A percentile compares a stretch with the other conserved stretches of the same genome.
Evolutionary conservation across 2,797 vertebrate species (phyloP).

Genomic region (Lateolabrax maculatus): DNA sequence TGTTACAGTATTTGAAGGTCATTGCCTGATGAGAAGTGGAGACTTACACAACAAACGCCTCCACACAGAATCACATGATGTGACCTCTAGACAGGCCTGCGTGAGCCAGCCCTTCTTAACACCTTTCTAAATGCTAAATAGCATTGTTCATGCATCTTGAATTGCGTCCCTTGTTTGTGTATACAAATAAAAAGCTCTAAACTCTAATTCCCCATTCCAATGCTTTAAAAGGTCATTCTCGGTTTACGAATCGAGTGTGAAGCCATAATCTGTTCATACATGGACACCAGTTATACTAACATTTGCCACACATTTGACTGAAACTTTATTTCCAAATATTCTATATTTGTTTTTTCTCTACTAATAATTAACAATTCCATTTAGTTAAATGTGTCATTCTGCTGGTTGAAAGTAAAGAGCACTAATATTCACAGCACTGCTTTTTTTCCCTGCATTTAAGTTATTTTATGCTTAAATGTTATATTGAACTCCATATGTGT

Average conservation of each 20-base stretch:
- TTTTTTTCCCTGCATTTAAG: slow-evolving; percentile 2
- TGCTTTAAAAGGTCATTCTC: slow-evolving; percentile 75
- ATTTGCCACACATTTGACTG: slow-evolving; percentile 25
- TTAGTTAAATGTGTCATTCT: not conserved
- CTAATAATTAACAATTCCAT: not conserved
- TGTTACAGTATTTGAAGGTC: slow-evolving; percentile 73
- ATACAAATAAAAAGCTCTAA: slow-evolving; percentile 75
- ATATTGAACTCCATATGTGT: not conserved
- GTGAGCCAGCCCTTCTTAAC: slow-evolving; percentile 72
- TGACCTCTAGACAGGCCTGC: slow-evolving; percentile 75
- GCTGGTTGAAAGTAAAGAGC: not conserved
- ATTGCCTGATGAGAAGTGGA: slow-evolving; percentile 63
- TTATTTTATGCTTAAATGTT: not conserved
- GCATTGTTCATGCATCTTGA: slow-evolving; percentile 71
- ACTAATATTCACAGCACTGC: not conserved
- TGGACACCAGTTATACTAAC: slow-evolving; percentile 20
- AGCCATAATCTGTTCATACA: slow-evolving; percentile 37
- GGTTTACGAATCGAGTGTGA: slow-evolving; percentile 46
- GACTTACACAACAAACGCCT: slow-evolving; percentile 63
- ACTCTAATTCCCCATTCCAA: slow-evolving; percentile 64
- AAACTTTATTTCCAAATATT: slow-evolving; percentile 32
- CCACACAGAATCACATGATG: slow-evolving; percentile 51
- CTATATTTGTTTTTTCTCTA: not conserved
- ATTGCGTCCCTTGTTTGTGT: slow-evolving; percentile 74
- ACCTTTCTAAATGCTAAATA: slow-evolving; percentile 85